phyloP scores from a whole-genome alignment of 35 echinoderm and acorn worm species.

The Eucidaris tribuloides region DNA sequence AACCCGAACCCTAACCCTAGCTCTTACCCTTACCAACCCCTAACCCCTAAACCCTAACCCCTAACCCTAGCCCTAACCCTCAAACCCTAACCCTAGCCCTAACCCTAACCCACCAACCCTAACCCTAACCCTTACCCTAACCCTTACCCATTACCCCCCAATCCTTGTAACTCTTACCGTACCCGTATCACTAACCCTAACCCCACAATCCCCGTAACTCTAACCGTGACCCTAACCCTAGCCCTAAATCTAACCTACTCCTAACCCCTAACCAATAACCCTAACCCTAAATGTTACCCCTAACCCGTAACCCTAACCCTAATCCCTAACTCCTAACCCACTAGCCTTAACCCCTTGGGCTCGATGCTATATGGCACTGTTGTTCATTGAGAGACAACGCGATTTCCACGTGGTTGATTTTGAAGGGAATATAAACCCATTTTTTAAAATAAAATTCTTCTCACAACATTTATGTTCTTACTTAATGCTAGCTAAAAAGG shows the following conservation, averaged over 20 bases:
- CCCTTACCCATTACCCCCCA: constrained; percentile 1
- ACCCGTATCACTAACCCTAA: constrained; percentile 28
- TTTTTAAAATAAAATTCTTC: too few relatives aligned
- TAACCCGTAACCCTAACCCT: too few relatives aligned
- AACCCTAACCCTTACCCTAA: constrained; percentile 32
- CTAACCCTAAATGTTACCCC: constrained; percentile 20
- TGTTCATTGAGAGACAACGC: too few relatives aligned
- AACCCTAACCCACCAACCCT: constrained; percentile 25
- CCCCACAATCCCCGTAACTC: constrained; percentile 17
- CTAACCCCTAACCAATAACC: constrained; percentile 24
- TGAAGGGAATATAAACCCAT: too few relatives aligned
- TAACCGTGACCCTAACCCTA: constrained; percentile 33
- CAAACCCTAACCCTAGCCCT: constrained; percentile 29
- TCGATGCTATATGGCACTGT: too few relatives aligned
- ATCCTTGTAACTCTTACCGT: constrained; percentile 10
- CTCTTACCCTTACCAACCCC: constrained; percentile 10
- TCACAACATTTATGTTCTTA: too few relatives aligned
- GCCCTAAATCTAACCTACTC: constrained; percentile 13
- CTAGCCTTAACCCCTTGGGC: too few relatives aligned
- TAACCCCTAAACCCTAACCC: constrained; percentile 13
- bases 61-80: too few relatives aligned
- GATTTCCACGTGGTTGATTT: too few relatives aligned
- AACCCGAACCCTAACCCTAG: constrained; percentile 31
- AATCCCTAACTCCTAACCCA: too few relatives aligned
- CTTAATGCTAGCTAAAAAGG: not conserved